These are phyloP conservation scores for Drosophila borealis DNA, from an alignment of 2,888 invertebrate species.

Conservation along the genomic window DNA sequence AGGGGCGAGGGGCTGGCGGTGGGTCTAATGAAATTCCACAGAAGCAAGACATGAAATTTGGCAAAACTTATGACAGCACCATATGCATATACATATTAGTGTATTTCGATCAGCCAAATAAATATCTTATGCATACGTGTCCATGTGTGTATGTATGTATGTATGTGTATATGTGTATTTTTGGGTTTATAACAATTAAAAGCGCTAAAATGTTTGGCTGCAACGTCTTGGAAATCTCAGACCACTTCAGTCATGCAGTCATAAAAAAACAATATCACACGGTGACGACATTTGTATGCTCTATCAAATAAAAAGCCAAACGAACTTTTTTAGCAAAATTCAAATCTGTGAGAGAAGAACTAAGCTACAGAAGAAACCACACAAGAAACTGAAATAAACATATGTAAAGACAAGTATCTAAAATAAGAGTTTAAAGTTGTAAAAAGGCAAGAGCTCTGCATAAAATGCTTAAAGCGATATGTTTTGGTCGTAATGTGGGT, in stretches of 20 bases:
- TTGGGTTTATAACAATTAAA: constrained; percentile 62
- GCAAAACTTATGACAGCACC: constrained; percentile 32
- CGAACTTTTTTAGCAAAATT: too few relatives aligned
- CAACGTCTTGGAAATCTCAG: constrained; percentile 61
- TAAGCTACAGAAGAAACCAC: too few relatives aligned
- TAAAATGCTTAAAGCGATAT: too few relatives aligned
- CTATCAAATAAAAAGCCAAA: not conserved
- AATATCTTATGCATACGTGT: constrained; percentile 27
- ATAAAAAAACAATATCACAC: constrained; percentile 21
- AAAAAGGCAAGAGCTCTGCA: too few relatives aligned
- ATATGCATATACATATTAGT: constrained; percentile 13
- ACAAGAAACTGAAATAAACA: too few relatives aligned
- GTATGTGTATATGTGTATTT: constrained; percentile 4
- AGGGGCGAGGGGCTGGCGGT: too few relatives aligned
- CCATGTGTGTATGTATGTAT: not conserved
- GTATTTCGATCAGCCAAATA: constrained; percentile 6
- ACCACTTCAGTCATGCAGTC: constrained; percentile 33
- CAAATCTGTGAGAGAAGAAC: too few relatives aligned
- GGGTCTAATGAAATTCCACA: constrained; percentile 48
- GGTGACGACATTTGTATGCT: constrained; percentile 12
- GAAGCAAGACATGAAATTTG: constrained; percentile 42
- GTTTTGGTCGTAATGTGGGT: too few relatives aligned
- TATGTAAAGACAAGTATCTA: too few relatives aligned
- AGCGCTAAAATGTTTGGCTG: constrained; percentile 73
- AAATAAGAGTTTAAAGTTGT: too few relatives aligned